These are phyloP conservation scores for Eupithecia subfuscata DNA, from an alignment of 2,888 invertebrate species.

Conservation along the genomic window DNA sequence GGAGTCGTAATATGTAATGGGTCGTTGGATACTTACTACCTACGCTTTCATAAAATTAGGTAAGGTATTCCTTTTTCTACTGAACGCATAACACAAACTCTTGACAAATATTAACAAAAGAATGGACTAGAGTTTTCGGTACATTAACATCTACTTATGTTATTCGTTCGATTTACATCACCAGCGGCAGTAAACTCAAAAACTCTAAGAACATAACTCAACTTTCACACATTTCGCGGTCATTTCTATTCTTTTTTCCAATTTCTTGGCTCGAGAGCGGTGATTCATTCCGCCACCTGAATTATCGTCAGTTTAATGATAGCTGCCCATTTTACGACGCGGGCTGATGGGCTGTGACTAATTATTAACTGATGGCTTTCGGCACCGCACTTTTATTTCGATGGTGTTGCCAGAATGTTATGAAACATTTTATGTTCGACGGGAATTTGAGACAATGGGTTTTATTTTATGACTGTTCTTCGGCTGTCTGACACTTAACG, in stretches of 20 bases:
- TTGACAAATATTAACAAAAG: background rate
- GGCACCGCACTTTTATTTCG: constrained; percentile 38
- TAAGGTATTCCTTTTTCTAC: constrained; percentile 1
- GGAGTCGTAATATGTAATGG: constrained; percentile 18
- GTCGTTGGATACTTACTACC: constrained; percentile 10
- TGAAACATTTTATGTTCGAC: constrained; percentile 26
- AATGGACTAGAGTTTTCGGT: background rate
- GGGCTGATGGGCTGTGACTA: constrained; percentile 66
- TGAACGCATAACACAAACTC: background rate
- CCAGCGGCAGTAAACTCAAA: constrained; percentile 10
- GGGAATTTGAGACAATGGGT: constrained; percentile 22
- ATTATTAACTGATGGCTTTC: constrained; percentile 57
- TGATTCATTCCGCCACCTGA: constrained; percentile 67
- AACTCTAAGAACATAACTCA: constrained; percentile 17
- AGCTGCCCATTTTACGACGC: constrained; percentile 63
- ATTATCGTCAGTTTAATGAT: constrained; percentile 62
- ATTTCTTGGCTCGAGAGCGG: constrained; percentile 59
- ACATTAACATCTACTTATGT: background rate
- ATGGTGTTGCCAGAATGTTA: constrained; percentile 41
- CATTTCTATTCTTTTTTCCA: constrained; percentile 52
- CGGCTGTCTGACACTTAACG: background rate
- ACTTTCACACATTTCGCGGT: constrained; percentile 31
- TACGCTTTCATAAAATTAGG: background rate
- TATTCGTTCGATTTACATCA: background rate
- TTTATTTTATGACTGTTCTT: constrained; percentile 3